Evolutionary conservation across 2,888 invertebrate genomes (phyloP), one percentile per base, ranked within the genome.

Genomic region (Listrodromus nycthemerus): DNA sequence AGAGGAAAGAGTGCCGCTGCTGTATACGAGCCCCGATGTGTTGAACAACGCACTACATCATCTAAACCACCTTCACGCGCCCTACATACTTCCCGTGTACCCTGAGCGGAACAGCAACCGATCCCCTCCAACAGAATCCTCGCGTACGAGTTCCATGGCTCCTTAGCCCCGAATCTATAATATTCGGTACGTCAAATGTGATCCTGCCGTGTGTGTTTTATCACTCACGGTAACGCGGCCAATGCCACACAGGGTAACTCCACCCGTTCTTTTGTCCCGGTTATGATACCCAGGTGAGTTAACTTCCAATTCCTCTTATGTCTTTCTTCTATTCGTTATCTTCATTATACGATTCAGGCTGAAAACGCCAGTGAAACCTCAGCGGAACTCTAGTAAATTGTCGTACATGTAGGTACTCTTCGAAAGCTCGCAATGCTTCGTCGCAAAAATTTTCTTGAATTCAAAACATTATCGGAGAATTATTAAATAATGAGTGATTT

Each of bases 1-100:
- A 93, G 93, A 93, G 91, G 93, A 93, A 88, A 92, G 92, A 91
- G 92, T 93, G 90, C 93, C 93, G 91, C 91, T 93, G 91, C 93
- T 93, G 91, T 93, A 93, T 89, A 93, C 93, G 87, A 93, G 91
- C 89, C 90, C 92, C 88, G 92, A 93, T 88, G 92, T 93, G 90
- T 91, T 93, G 91, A 92, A 91, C 92, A 93, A 93, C 91, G 91
- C 93, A 89, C 91, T 93, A 88, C 93, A 93, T 91, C 92, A 92
- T 88, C 90, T 90, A 89, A 92, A 91, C 87, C 90, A 91, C 89
- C 90, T 90, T 89, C 90, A 90, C 87, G 89, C 90, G 88, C 89
- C 92, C 87, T 89, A 88, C 88, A 88, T 91, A 88, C 89, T 90
- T 83, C 89, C 90, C 83, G 87, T 89, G 87, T 89, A 89, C 88